Conservation (phyloP, 1,140 invertebrate genomes). For the Mercenaria mercenaria region DNA sequence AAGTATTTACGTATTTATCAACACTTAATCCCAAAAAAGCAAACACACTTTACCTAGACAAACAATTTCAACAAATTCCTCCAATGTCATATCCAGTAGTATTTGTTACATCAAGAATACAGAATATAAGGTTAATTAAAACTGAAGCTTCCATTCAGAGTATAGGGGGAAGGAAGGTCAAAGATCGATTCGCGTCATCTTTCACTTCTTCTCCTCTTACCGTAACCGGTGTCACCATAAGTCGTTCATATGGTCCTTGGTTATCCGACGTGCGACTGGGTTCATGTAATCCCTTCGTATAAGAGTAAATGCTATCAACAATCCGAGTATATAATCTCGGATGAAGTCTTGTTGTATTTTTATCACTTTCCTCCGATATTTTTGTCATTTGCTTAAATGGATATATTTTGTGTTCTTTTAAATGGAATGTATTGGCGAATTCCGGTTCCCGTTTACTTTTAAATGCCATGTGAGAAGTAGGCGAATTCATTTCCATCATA, state of each 20-base stretch:
- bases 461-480: constrained; percentile 54
- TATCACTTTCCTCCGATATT: neutral
- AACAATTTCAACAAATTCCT: no score
- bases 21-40: no score
- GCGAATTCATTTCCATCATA: constrained; percentile 27
- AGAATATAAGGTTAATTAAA: no score
- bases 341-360: constrained; percentile 47
- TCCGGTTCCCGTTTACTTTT: constrained; percentile 44
- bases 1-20: no score
- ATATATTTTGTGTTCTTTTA: constrained; percentile 50
- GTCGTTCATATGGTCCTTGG: constrained; percentile 37
- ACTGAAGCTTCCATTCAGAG: no score
- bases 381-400: constrained; percentile 61
- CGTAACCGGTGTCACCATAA: constrained; percentile 60
- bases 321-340: constrained; percentile 57
- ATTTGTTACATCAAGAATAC: no score
- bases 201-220: constrained; percentile 39
- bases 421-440: constrained; percentile 16
- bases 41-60: no score
- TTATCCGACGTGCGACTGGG: neutral
- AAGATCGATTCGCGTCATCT: constrained; percentile 21
- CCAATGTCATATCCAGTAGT: no score
- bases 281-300: constrained; percentile 46
- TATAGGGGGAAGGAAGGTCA: constrained; percentile 10
- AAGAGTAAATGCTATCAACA: constrained; percentile 62